Conservation (phyloP, 2,113 vertebrate genomes). For the Corythaixoides concolor region DNA sequence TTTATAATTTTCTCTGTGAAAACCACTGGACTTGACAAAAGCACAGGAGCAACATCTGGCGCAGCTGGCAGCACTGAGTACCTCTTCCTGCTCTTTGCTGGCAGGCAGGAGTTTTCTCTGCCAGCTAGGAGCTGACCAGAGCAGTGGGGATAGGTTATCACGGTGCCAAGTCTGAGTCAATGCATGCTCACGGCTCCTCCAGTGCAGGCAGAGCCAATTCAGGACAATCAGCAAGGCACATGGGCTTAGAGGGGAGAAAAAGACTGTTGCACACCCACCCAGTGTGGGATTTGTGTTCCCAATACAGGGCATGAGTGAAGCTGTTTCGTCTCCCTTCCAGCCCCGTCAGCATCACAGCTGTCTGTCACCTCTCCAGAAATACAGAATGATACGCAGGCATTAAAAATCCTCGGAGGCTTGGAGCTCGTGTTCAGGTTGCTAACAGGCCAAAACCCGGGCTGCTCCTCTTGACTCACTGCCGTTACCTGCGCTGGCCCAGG, state of each 20-base stretch:
- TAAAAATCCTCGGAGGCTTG: neutral
- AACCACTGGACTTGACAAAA: neutral
- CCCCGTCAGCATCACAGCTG: neutral
- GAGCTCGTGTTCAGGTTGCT: neutral
- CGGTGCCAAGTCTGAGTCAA: neutral
- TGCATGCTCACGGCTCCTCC: neutral
- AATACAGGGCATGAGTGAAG: neutral
- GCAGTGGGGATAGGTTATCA: neutral
- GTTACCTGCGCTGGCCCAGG: neutral
- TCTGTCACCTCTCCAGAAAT: neutral
- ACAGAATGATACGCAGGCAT: neutral
- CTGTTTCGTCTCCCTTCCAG: neutral
- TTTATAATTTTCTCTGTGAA: neutral
- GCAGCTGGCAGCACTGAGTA: neutral
- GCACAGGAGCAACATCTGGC: neutral
- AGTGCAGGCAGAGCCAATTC: neutral
- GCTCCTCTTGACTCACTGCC: neutral
- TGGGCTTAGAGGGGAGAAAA: neutral
- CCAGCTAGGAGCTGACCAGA: neutral
- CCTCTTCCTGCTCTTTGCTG: neutral
- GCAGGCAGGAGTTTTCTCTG: neutral
- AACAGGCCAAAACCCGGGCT: neutral
- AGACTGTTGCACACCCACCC: fast-evolving
- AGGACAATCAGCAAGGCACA: neutral
- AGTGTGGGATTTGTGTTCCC: neutral